Conservation (phyloP, 2,797 vertebrate species). For the Clarias laeviceps region DNA sequence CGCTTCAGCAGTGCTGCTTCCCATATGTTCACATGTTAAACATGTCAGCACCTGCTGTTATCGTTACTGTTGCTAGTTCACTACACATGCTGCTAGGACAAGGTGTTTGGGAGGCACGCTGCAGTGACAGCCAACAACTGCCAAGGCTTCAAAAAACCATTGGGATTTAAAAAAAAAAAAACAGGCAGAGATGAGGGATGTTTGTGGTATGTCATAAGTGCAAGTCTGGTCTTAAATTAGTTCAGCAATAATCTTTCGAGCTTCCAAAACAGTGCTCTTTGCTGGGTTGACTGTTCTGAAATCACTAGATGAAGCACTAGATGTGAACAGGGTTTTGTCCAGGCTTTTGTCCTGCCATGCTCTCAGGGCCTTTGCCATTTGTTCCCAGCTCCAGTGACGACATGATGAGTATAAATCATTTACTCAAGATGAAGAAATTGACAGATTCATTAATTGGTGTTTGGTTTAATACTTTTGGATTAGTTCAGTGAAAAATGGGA, state of each 20-base stretch:
- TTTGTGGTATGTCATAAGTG: background rate
- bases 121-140: background rate
- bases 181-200: background rate
- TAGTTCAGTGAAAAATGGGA: background rate
- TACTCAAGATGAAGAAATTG: background rate
- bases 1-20: background rate
- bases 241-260: background rate
- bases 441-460: background rate
- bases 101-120: background rate
- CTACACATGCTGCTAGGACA: background rate
- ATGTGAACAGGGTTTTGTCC: background rate
- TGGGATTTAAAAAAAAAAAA: too few relatives aligned
- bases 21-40: constrained; percentile 8
- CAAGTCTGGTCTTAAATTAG: background rate
- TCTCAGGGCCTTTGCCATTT: background rate
- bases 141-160: background rate
- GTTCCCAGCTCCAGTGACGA: background rate
- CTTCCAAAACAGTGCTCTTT: background rate
- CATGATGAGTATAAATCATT: background rate
- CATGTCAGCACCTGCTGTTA: constrained; percentile 22
- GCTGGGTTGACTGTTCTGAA: background rate
- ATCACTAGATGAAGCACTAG: background rate
- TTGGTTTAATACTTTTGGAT: background rate
- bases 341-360: background rate
- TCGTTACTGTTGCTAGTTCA: background rate